Evolutionary conservation across 23 tunicate species (phyloP).

Genomic region (Halocynthia roretzi): DNA sequence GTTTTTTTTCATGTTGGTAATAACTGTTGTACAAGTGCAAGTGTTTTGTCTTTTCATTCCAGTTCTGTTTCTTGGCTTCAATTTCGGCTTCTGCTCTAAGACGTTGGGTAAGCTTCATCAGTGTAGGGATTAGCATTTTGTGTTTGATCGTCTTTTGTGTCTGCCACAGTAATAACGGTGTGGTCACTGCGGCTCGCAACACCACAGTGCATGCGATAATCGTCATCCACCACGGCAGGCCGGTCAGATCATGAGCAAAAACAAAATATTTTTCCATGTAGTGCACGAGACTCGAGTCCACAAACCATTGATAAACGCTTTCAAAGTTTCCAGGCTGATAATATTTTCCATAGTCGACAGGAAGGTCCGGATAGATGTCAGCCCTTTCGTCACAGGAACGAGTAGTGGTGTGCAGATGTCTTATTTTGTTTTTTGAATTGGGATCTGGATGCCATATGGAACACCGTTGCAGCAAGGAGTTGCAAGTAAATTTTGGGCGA

Average conservation of each 20-base stretch:
- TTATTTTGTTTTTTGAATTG: too few species aligned
- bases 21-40: slow-evolving; percentile 21
- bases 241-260: slow-evolving; percentile 51
- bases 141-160: slow-evolving; percentile 39
- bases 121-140: slow-evolving; percentile 25
- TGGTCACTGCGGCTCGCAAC: slow-evolving; percentile 36
- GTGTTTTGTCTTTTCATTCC: slow-evolving; percentile 39
- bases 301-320: slow-evolving; percentile 23
- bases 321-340: slow-evolving; percentile 38
- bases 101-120: slow-evolving; percentile 18
- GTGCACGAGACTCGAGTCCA: slow-evolving; percentile 41
- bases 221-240: slow-evolving; percentile 73
- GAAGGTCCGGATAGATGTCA: too few species aligned
- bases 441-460: too few species aligned
- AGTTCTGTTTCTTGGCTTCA: slow-evolving; percentile 35
- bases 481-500: too few species aligned
- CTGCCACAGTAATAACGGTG: slow-evolving; percentile 53
- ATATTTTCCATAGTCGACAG: slow-evolving; percentile 61
- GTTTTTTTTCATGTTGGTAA: slow-evolving; percentile 22
- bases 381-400: too few species aligned
- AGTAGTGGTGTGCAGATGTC: too few species aligned
- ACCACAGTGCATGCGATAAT: slow-evolving; percentile 45
- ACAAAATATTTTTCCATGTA: slow-evolving; percentile 41
- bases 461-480: too few species aligned
- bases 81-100: slow-evolving; percentile 35